These are phyloP conservation scores for Panulirus ornatus DNA, from an alignment of 1,140 invertebrate species.

Conservation along the genomic window DNA sequence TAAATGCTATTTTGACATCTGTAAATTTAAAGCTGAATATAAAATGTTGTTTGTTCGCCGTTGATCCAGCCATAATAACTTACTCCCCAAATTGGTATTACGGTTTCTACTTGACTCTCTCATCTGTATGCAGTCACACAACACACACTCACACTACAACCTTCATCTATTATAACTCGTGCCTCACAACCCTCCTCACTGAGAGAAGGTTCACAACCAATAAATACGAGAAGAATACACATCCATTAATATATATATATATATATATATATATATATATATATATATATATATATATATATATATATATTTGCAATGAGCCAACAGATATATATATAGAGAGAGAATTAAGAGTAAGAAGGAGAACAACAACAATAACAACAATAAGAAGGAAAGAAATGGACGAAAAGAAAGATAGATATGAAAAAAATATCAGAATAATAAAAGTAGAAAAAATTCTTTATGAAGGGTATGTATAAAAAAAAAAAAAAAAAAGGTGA, in stretches of 20 bases:
- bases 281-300: background rate
- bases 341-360: background rate
- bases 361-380: background rate
- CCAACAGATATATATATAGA: background rate
- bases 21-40: too few relatives aligned
- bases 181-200: too few relatives aligned
- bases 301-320: background rate
- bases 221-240: too few relatives aligned
- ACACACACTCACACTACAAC: too few relatives aligned
- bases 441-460: constrained; percentile 51
- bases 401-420: background rate
- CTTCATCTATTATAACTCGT: too few relatives aligned
- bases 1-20: too few relatives aligned
- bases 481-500: background rate
- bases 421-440: constrained; percentile 26
- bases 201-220: too few relatives aligned
- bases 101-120: too few relatives aligned
- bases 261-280: constrained; percentile 14
- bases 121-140: too few relatives aligned
- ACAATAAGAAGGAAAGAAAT: background rate
- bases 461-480: constrained; percentile 32
- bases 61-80: too few relatives aligned
- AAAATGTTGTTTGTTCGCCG: too few relatives aligned
- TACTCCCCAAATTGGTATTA: too few relatives aligned
- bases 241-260: background rate